Percentiles rank a stretch among this genome's conserved stretches.
Conservation (phyloP, 2,888 invertebrate genomes). For the Melinopterus prodromus region DNA sequence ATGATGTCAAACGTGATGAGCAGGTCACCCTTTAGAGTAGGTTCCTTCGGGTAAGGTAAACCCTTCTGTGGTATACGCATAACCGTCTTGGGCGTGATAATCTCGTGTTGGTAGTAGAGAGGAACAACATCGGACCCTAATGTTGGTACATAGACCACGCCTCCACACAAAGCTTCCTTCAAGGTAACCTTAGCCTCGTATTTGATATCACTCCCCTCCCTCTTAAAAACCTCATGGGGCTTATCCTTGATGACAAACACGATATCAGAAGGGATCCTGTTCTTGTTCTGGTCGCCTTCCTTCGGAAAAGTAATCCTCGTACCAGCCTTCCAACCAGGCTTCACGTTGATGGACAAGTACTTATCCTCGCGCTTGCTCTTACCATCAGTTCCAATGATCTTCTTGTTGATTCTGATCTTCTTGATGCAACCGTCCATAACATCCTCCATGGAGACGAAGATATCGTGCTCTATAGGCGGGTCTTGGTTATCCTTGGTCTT, state of each 20-base stretch:
- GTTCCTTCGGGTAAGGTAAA: constrained; percentile 91
- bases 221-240: constrained; percentile 83
- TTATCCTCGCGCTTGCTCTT: constrained; percentile 87
- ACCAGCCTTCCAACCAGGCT: constrained; percentile 97
- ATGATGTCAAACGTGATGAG: constrained; percentile 91
- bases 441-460: constrained; percentile 90
- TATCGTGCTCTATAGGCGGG: constrained; percentile 87
- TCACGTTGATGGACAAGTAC: constrained; percentile 88
- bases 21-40: constrained; percentile 85
- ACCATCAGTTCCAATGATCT: constrained; percentile 82
- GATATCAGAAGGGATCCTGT: constrained; percentile 92
- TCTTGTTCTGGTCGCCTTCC: constrained; percentile 91
- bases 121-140: constrained; percentile 79
- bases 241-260: constrained; percentile 95
- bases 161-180: constrained; percentile 89
- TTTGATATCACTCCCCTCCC: constrained; percentile 91
- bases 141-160: constrained; percentile 84
- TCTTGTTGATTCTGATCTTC: constrained; percentile 96
- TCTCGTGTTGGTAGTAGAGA: constrained; percentile 76
- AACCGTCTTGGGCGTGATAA: constrained; percentile 85
- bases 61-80: constrained; percentile 87
- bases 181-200: constrained; percentile 84
- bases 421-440: constrained; percentile 88
- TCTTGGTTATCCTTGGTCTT: constrained; percentile 73
- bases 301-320: constrained; percentile 96